Percentiles rank a stretch among this genome's conserved stretches.
phyloP scores from a whole-genome alignment of 2,888 invertebrate species.

The Neria commutata region DNA sequence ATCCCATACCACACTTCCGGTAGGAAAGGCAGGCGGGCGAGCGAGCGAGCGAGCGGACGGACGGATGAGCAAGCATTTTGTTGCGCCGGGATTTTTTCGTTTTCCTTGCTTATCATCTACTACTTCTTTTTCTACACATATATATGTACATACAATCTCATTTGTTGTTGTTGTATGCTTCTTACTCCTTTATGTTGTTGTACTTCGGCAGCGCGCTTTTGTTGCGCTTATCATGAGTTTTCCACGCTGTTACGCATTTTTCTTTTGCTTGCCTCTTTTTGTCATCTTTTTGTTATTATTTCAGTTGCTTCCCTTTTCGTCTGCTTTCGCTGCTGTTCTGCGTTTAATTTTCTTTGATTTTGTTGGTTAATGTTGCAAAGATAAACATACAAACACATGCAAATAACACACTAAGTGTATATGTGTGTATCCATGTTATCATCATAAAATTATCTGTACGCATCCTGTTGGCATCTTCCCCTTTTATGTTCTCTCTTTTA shows the following conservation, averaged over 20 bases:
- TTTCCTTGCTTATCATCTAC: too few species aligned
- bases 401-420: neutral
- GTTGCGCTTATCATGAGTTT: slow-evolving; percentile 46
- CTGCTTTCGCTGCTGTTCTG: neutral
- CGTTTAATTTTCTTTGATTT: slow-evolving; percentile 25
- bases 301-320: slow-evolving; percentile 10
- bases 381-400: neutral
- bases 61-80: too few species aligned
- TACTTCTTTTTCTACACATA: too few species aligned
- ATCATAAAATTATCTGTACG: slow-evolving; percentile 27
- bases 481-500: neutral
- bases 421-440: slow-evolving; percentile 22
- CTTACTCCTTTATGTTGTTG: neutral
- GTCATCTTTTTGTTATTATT: slow-evolving; percentile 12
- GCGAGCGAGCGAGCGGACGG: too few species aligned
- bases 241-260: slow-evolving; percentile 51
- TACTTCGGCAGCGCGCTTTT: slow-evolving; percentile 32
- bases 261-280: slow-evolving; percentile 27
- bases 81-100: too few species aligned
- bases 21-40: neutral
- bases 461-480: slow-evolving; percentile 5
- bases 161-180: too few species aligned
- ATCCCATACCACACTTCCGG: neutral
- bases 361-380: neutral
- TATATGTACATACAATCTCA: too few species aligned